Evolutionary conservation across 2,888 invertebrate species (phyloP), one percentile per base, ranked within the genome.

Genomic region (Agriopis aurantiaria): DNA sequence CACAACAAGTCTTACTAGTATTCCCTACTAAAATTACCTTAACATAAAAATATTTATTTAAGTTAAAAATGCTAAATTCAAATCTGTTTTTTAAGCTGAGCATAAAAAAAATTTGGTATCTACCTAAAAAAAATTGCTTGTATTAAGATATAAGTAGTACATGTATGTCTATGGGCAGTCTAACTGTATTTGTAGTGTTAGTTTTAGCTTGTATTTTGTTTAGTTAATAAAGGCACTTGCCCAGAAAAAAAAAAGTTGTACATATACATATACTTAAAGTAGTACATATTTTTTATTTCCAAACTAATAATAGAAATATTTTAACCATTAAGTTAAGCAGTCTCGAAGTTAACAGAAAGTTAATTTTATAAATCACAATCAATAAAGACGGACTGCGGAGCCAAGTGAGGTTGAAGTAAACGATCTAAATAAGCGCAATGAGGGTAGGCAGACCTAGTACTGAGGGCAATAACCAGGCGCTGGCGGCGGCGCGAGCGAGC

Each of bases 401-500:
- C 58, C 53, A 68, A 71, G 66, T 71, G 71, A 69, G 64, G 61
- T 72, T 73, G 63, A 63, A 67, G 63, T 63, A 79, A 79, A 79
- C 78, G 65, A 79, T 81, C 74, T 81, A 78, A 84, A 84, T 82
- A 82, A 81, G 79, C 69, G 76, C 75, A 82, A 85, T 78, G 82
- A 85, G 87, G 86, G 84, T 86, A 85, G 82, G 81, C 76, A 77
- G 69, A 79, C 75, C 75, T 75, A 80, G 78, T 81, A 79, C 74
- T 67, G 83, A 82, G 87, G 85, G 85, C 88, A 88, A 85, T 85
- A 86, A 85, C 85, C 88, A 87, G 82, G 82, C 74, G 80, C 49
- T 11, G 59, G 40, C 40, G 60, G 67, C 51, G 60, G 60, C 33
- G 73, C 73, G 86, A 78, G 83, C 75, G 86, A 85, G 85, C 69